These are phyloP conservation scores for Erythrolamprus reginae DNA, from an alignment of 2,113 vertebrate genomes.

Conservation along the genomic window DNA sequence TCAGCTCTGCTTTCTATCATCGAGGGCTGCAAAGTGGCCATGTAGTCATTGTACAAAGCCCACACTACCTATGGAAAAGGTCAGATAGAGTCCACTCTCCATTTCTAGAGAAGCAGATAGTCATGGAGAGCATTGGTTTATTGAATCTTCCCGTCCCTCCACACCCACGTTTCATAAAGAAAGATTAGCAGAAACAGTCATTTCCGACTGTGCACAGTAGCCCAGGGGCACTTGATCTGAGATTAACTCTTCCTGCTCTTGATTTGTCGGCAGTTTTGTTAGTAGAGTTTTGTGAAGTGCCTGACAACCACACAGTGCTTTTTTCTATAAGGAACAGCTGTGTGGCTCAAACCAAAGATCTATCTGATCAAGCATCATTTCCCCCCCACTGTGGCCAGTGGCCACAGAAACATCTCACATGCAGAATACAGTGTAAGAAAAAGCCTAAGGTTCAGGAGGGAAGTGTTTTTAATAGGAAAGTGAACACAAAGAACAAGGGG, in stretches of 20 bases:
- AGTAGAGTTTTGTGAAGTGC: background rate
- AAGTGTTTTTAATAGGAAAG: too few relatives aligned
- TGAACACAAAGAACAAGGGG: too few relatives aligned
- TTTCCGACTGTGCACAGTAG: background rate
- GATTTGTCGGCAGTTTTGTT: background rate
- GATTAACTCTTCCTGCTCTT: background rate
- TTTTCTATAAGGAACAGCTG: background rate
- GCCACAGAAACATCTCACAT: background rate
- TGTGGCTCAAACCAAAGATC: background rate
- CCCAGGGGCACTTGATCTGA: background rate
- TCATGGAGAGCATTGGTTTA: background rate
- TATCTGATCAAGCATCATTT: background rate
- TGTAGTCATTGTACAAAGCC: slow-evolving; percentile 30
- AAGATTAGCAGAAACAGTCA: background rate
- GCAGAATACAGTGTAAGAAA: background rate
- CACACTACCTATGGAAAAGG: slow-evolving; percentile 40
- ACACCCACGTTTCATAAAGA: slow-evolving; percentile 31
- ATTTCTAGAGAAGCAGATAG: slow-evolving; percentile 5
- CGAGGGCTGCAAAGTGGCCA: background rate
- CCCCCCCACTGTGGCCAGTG: background rate
- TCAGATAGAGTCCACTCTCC: slow-evolving; percentile 52
- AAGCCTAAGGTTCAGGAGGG: too few relatives aligned
- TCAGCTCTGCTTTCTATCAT: slow-evolving; percentile 46
- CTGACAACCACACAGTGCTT: background rate
- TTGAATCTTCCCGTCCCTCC: slow-evolving; percentile 8